Percentiles rank a stretch among this genome's conserved stretches.
Evolutionary conservation across 2,888 invertebrate genomes (phyloP).

Genomic region (Lymantria dispar): DNA sequence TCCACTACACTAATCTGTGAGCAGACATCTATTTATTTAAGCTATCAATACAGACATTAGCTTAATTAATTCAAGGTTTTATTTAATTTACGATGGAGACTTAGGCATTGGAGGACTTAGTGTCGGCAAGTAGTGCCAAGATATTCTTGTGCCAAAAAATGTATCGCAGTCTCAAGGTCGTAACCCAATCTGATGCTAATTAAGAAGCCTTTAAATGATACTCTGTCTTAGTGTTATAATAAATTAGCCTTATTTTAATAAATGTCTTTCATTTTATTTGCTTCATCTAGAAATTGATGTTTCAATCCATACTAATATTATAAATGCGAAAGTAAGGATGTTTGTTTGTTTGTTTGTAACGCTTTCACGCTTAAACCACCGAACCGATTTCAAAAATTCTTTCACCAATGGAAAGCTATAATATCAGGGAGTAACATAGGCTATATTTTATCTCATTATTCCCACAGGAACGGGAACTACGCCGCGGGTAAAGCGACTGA

Average conservation of each 20-base stretch:
- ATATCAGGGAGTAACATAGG: no score
- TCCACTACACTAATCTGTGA: no score
- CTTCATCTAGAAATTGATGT: neutral
- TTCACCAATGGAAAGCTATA: no score
- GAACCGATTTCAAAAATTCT: no score
- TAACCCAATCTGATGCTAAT: conserved; percentile 5
- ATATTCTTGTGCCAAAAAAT: conserved; percentile 6
- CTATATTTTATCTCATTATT: no score
- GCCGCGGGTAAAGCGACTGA: no score
- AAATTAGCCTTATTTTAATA: neutral
- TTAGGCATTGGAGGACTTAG: neutral
- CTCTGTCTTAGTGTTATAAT: neutral
- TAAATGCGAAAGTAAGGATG: neutral
- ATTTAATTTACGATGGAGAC: neutral
- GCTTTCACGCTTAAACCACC: neutral
- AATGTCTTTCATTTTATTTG: neutral
- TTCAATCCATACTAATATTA: neutral
- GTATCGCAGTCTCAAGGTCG: conserved; percentile 8
- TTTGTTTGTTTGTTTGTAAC: no score
- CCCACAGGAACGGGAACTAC: no score
- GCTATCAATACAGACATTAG: neutral
- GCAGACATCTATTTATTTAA: no score
- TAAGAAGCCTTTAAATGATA: neutral
- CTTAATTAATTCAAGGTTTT: conserved; percentile 4
- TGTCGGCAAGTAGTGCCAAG: conserved; percentile 4